These are phyloP conservation scores for Harlomillsia oculata DNA, from an alignment of 1,140 invertebrate species.

Conservation along the genomic window DNA sequence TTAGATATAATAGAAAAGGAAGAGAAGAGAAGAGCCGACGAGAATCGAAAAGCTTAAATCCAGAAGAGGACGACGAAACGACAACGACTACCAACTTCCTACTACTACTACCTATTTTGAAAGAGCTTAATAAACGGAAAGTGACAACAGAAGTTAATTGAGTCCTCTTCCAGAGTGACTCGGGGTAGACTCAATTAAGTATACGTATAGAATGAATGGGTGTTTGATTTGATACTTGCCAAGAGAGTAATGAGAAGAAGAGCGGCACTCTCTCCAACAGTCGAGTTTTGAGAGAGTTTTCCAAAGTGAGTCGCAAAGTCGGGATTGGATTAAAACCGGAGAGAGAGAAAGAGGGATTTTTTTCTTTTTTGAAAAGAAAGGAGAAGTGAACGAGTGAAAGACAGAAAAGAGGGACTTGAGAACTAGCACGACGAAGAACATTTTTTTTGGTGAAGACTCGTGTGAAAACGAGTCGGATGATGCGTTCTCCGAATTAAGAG, in stretches of 20 bases:
- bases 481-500: constrained; percentile 22
- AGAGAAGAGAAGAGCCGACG: not conserved
- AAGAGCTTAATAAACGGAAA: no score
- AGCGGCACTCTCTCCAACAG: no score
- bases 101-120: no score
- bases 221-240: constrained; percentile 17
- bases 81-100: no score
- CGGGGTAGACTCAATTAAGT: constrained; percentile 25
- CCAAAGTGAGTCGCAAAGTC: not conserved
- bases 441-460: no score
- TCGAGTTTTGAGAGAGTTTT: constrained; percentile 13
- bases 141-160: constrained; percentile 16
- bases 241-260: constrained; percentile 10
- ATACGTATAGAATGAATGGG: constrained; percentile 20
- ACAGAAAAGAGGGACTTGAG: no score
- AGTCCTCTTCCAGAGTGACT: constrained; percentile 12
- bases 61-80: not conserved
- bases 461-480: constrained; percentile 19
- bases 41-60: not conserved
- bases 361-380: not conserved
- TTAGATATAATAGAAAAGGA: constrained; percentile 2
- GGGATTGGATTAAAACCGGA: not conserved
- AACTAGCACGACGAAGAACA: no score
- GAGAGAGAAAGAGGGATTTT: not conserved
- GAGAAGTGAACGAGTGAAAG: not conserved